Conservation (phyloP, 2,113 vertebrate genomes). For the Oncorhynchus clarkii region DNA sequence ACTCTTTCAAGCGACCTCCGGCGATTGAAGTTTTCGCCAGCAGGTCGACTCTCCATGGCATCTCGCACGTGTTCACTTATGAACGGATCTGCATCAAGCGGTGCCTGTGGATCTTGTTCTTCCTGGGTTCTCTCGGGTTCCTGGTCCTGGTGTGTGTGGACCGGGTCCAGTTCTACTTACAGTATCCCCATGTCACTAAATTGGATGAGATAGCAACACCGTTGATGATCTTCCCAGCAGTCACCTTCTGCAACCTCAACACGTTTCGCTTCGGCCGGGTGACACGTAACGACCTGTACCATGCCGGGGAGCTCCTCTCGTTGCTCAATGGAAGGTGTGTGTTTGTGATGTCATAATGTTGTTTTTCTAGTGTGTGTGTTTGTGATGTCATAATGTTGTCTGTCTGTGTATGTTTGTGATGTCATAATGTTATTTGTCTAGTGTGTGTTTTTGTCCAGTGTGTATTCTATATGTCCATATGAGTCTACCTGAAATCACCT, state of each 20-base stretch:
- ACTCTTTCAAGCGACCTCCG: conserved; percentile 80
- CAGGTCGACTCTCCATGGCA: conserved; percentile 95
- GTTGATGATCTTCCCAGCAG: conserved; percentile 85
- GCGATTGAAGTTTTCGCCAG: conserved; percentile 95
- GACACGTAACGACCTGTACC: conserved; percentile 98
- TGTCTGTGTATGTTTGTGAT: too few species aligned
- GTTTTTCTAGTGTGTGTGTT: too few species aligned
- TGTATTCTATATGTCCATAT: too few species aligned
- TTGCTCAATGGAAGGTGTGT: conserved; percentile 93
- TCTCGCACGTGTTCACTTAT: conserved; percentile 98
- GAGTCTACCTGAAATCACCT: too few species aligned
- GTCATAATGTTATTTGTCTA: too few species aligned
- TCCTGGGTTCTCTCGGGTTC: conserved; percentile 87
- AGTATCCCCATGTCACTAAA: conserved; percentile 97
- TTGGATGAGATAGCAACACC: conserved; percentile 91
- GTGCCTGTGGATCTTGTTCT: conserved; percentile 91
- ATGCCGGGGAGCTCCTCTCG: conserved; percentile 93
- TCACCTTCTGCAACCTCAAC: conserved; percentile 99
- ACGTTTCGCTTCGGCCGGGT: conserved; percentile 95
- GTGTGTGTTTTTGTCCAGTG: too few species aligned
- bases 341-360: not conserved
- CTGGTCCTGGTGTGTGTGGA: conserved; percentile 91
- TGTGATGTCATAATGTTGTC: too few species aligned
- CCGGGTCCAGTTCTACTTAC: conserved; percentile 93
- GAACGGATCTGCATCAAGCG: conserved; percentile 91